Evolutionary conservation across 2,797 vertebrate species (phyloP), one percentile per base, ranked within the genome.

Genomic region (Bradypodion ventrale): DNA sequence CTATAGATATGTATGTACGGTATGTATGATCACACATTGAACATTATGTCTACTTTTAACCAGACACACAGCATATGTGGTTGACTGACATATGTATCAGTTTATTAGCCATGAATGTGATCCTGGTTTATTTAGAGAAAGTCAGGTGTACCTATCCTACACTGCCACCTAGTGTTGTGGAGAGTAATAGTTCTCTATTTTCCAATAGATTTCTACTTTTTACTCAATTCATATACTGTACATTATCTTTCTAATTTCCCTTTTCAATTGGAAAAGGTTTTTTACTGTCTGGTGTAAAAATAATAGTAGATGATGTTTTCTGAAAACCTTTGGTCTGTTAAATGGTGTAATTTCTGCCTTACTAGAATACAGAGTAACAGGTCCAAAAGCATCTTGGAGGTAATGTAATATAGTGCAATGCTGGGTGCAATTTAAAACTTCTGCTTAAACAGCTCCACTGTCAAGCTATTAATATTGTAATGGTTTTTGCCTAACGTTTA

Each of bases 81-180:
- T 66, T 52, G 5, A 25, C 13, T n/a, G 69, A 44, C 44, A 35
- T 74, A 75, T 49, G 27, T 29, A 40, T 44, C 21, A 2, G 21
- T 60, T 82, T n/a, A 76, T 13, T 66, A 4, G 76, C 56, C 21
- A 46, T 7, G 44, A 23, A 69, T 32, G 3, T 65, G 32, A 42
- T 69, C 35, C 49, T 66, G 52, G 21, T 83, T 68, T 56, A 32
- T 5, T 40, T 65, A 32, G 40, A 74, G 35, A 74, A 79, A 74
- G 35, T 56, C 19, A 5, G 70, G 5, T 40, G 7, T 75, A 75
- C n/a, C 42, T 77, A 40, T 77, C 73, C 56, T 49, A 66, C 19
- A 59, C 3, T 82, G 80, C 84, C 84, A 77, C 79, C 84, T 81
- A 49, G 84, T 52, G 84, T 82, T 76, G n/a, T 75, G 23, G 32